Base-by-base conservation (phyloP, 2,797 vertebrate genomes). In the Dendrocincla fuliginosa region DNA sequence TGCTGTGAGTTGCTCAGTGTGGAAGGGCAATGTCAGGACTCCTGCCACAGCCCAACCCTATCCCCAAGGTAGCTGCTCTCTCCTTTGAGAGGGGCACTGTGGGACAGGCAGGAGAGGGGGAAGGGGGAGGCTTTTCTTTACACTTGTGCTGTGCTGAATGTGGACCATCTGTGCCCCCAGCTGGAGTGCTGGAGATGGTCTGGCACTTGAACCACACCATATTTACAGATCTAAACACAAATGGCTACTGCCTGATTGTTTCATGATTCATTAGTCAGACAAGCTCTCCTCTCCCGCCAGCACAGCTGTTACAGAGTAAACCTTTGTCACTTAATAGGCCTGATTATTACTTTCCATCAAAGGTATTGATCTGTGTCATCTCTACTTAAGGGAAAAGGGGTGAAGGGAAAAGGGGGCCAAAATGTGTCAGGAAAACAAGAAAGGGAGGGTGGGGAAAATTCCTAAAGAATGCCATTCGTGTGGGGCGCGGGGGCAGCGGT, bases 141-240 rank as follows among this genome's bases (percentile, higher is more conserved):
- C 98, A 98, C 98, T 98, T 97, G 97, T 92, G 97, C 98, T 98
- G 98, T 98, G 98, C 98, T 99, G 98, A 98, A 99, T 99, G 99
- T 98, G 98, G 99, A 99, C 99, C 99, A 99, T 99, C 99, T 99
- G 99, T 99, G 99, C 98, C 99, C 99, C 99, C 99, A 99, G 99
- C 99, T 99, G 99, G 99, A 99, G 99, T 98, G 98, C 98, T 98
- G 98, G 98, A 98, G 98, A 99, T 99, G 99, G 99, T 99, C 99
- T 99, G 99, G 99, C 99, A 99, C 99, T 99, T 99, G 99, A 99
- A 99, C 99, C 98, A 98, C 98, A 98, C 99, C 99, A 99, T 99
- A 99, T 99, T 99, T 99, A 99, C 99, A 99, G 99, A 99, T 99
- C 99, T 99, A 99, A 99, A 99, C 99, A 99, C 99, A 99, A 99